Evolutionary conservation across 2,113 vertebrate genomes (phyloP).

Genomic region (Hemibagrus wyckioides): DNA sequence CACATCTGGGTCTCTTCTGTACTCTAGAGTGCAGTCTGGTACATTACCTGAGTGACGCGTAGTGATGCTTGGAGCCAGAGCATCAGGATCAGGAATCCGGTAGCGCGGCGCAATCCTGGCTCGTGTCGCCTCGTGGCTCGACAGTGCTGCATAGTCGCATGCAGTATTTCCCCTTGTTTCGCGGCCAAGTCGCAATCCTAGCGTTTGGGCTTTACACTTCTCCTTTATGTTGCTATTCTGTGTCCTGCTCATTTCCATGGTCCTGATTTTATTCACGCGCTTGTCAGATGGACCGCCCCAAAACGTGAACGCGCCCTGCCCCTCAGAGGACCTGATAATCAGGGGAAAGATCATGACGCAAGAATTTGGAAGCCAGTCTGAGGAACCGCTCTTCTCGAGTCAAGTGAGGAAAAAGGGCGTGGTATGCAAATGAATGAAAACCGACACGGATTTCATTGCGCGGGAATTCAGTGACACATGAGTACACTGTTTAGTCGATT

Average conservation of each 20-base stretch:
- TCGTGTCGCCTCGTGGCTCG: constrained; percentile 32
- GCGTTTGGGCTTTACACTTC: neutral
- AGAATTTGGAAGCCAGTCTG: neutral
- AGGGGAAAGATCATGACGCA: neutral
- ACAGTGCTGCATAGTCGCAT: neutral
- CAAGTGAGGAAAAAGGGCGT: neutral
- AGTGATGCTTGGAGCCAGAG: neutral
- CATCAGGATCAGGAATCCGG: constrained; percentile 10
- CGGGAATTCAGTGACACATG: neutral
- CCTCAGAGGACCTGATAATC: neutral
- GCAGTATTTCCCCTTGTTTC: neutral
- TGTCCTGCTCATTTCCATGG: neutral
- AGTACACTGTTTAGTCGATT: too few species aligned
- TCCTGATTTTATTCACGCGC: neutral
- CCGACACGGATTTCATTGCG: neutral
- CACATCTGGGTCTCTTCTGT: neutral
- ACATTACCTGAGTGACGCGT: neutral
- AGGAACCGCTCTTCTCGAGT: neutral
- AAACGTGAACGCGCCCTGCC: neutral
- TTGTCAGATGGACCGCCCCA: neutral
- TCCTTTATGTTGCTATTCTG: neutral
- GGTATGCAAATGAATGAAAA: neutral
- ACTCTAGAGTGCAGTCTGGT: too few species aligned
- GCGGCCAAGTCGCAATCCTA: neutral
- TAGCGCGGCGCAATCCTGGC: neutral